phyloP scores from a whole-genome alignment of 92 coral and sea anemone species.

The Montipora capitata region DNA sequence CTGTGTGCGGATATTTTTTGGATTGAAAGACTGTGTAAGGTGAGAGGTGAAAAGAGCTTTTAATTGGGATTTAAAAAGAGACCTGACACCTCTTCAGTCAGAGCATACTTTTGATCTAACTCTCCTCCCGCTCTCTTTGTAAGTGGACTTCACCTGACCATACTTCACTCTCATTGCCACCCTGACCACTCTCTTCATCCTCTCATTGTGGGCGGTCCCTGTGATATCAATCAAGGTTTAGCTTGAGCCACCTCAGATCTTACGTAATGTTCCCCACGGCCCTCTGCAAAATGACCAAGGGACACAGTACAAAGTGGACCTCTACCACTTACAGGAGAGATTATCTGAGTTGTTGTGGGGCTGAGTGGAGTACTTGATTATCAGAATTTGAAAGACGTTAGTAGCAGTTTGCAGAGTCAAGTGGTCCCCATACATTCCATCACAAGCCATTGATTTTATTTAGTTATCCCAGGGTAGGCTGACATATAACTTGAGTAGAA shows the following conservation, averaged over 20 bases:
- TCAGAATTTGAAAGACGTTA: conserved; percentile 7
- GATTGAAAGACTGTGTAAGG: too few relatives aligned
- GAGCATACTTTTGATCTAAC: not conserved
- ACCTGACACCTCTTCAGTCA: not conserved
- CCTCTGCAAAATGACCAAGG: conserved; percentile 23
- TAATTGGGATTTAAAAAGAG: too few relatives aligned
- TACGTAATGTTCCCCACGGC: conserved; percentile 22
- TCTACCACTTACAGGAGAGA: conserved; percentile 29
- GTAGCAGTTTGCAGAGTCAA: conserved; percentile 8
- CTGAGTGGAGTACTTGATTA: conserved; percentile 12
- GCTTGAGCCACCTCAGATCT: not conserved
- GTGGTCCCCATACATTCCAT: conserved; percentile 31
- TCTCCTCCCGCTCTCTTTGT: not conserved
- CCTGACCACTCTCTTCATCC: not conserved
- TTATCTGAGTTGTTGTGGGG: not conserved
- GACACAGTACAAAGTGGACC: conserved; percentile 11
- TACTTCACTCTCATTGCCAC: not conserved
- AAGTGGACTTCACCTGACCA: too few relatives aligned
- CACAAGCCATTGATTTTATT: conserved; percentile 1
- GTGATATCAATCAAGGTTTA: not conserved
- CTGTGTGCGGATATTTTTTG: too few relatives aligned
- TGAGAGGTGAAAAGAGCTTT: too few relatives aligned
- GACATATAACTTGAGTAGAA: not conserved
- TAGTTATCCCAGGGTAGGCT: conserved; percentile 10
- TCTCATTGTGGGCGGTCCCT: not conserved